Base-by-base conservation (phyloP, 2,888 invertebrate genomes). In the Rotaria macrura region DNA sequence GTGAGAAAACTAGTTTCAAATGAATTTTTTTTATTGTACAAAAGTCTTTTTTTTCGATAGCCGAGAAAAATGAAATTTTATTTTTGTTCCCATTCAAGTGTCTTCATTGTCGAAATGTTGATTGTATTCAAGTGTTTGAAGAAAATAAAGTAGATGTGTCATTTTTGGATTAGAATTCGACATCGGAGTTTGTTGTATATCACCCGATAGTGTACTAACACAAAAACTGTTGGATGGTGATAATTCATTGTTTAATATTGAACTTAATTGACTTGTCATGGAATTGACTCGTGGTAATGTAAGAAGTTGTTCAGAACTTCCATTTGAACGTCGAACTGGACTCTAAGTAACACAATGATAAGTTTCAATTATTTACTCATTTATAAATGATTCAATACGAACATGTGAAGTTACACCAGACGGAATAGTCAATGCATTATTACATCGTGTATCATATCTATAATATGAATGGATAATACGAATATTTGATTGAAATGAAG, bases 61-160 rank as follows among this genome's bases (percentile, higher is more conserved):
- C n/a, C n/a, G n/a, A n/a, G n/a, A n/a, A n/a, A n/a, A n/a, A n/a
- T n/a, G n/a, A n/a, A n/a, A n/a, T n/a, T n/a, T n/a, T n/a, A n/a
- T n/a, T n/a, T n/a, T n/a, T n/a, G n/a, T n/a, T n/a, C n/a, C n/a
- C n/a, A n/a, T 29, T 34, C 17, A 65, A 65, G 20, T 14, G 38
- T 65, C 20, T 65, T 29, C 65, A 29, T 34, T 65, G 38, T 65
- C 65, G 14, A 65, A 17, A 34, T 65, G 34, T 65, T 14, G 65
- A 65, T 29, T 65, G 38, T 65, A 65, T 14, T 65, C 65, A 65
- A 65, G 65, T 65, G 65, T 65, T 65, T 65, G 65, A 65, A 65
- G 65, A 34, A 65, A 65, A 65, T 65, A 65, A 20, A 65, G 65
- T 65, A 65, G 7, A 65, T 65, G 65, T 65, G 65, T 14, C 12